Evolutionary conservation across 2,888 invertebrate genomes (phyloP).

Genomic region (Leucoma salicis): DNA sequence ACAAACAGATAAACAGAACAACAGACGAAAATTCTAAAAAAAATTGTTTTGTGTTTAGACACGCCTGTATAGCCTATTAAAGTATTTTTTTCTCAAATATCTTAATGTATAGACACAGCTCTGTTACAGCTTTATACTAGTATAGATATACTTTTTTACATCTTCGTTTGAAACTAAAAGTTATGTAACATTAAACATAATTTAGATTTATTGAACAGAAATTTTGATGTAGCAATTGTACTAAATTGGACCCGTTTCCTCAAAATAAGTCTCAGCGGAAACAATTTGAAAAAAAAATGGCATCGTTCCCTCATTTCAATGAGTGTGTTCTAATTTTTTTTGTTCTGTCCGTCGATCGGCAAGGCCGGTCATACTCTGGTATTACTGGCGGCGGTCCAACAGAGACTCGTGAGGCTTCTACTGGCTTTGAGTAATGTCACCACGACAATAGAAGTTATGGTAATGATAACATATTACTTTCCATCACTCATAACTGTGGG

Average conservation of each 20-base stretch:
- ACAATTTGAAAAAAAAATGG: slow-evolving; percentile 15
- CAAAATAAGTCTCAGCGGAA: slow-evolving; percentile 19
- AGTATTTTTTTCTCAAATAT: no score
- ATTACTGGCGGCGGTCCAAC: slow-evolving; percentile 42
- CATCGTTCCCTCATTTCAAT: slow-evolving; percentile 34
- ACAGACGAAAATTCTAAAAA: no score
- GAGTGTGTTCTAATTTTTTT: slow-evolving; percentile 34
- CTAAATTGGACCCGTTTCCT: slow-evolving; percentile 22
- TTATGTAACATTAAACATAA: no score
- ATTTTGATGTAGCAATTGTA: slow-evolving; percentile 31
- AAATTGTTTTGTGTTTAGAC: no score
- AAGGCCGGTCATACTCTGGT: slow-evolving; percentile 37
- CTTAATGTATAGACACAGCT: no score
- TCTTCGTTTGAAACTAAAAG: neutral
- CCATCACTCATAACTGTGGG: no score
- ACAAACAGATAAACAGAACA: no score
- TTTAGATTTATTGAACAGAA: slow-evolving; percentile 29
- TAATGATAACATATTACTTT: no score
- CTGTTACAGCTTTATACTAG: slow-evolving; percentile 3
- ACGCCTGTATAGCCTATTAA: no score
- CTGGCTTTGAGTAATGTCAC: slow-evolving; percentile 20
- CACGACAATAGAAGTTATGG: slow-evolving; percentile 8
- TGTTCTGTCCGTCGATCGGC: slow-evolving; percentile 34
- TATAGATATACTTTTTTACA: no score
- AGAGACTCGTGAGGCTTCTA: slow-evolving; percentile 25